Percentiles rank a stretch among this genome's conserved stretches.
These are phyloP conservation scores for Neotoma lepida DNA, from an alignment of 2,113 vertebrate species.

Conservation along the genomic window DNA sequence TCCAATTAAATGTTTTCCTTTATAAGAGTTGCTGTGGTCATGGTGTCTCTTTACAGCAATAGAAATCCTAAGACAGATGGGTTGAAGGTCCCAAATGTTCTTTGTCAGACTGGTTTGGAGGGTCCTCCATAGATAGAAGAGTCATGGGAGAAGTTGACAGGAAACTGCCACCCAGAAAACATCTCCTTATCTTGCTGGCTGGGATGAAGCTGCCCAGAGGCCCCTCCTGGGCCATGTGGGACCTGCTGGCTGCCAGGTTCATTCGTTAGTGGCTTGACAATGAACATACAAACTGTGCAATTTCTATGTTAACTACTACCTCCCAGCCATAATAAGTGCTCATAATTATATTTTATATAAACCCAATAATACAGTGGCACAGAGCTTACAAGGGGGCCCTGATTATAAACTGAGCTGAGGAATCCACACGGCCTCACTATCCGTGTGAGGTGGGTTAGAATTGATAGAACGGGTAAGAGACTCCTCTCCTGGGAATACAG, in stretches of 20 bases:
- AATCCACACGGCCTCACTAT: background rate
- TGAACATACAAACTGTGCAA: slow-evolving; percentile 81
- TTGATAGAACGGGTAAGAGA: background rate
- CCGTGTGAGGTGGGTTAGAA: background rate
- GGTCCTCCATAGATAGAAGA: background rate
- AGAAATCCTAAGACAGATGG: background rate
- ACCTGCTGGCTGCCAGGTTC: slow-evolving; percentile 41
- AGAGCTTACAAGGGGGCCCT: slow-evolving; percentile 78
- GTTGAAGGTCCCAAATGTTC: background rate
- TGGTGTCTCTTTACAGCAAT: background rate
- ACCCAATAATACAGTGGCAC: slow-evolving; percentile 74
- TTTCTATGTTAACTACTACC: slow-evolving; percentile 81
- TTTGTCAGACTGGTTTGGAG: background rate
- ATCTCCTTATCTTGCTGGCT: background rate
- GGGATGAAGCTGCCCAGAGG: background rate
- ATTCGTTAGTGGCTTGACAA: slow-evolving; percentile 77
- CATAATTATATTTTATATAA: slow-evolving; percentile 82
- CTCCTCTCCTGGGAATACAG: background rate
- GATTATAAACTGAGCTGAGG: slow-evolving; percentile 81
- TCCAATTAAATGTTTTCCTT: background rate
- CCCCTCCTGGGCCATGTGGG: slow-evolving; percentile 48
- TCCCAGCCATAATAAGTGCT: slow-evolving; percentile 78
- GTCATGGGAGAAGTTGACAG: background rate
- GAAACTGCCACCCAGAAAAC: background rate
- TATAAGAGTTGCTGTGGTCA: background rate